A percentile compares a stretch with the other conserved stretches of the same genome.
Conservation (phyloP, 2,888 invertebrate species). For the Abrostola tripartita region DNA sequence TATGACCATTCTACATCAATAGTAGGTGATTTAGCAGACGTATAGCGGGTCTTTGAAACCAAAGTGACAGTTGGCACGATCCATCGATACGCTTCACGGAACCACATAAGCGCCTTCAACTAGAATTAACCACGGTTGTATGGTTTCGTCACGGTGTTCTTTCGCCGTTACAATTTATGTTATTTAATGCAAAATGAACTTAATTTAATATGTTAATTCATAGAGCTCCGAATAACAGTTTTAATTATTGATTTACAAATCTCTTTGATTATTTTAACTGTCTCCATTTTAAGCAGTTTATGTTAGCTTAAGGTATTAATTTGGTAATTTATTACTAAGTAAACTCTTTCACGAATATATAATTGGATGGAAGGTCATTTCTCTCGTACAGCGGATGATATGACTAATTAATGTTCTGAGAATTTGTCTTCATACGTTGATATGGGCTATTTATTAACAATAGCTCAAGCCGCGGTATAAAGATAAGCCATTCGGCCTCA, state of each 20-base stretch:
- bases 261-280: neutral
- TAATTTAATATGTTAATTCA: slow-evolving; percentile 25
- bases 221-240: slow-evolving; percentile 15
- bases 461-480: too few relatives aligned
- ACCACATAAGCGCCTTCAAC: slow-evolving; percentile 7
- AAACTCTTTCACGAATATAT: too few relatives aligned
- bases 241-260: slow-evolving; percentile 8
- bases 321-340: neutral
- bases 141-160: slow-evolving; percentile 32
- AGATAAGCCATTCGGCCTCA: too few relatives aligned
- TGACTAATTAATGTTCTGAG: too few relatives aligned
- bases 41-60: neutral
- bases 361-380: too few relatives aligned
- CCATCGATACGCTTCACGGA: slow-evolving; percentile 16
- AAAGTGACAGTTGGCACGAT: slow-evolving; percentile 13
- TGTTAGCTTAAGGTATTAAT: neutral
- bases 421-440: too few relatives aligned
- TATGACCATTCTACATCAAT: too few relatives aligned
- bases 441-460: too few relatives aligned
- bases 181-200: slow-evolving; percentile 34
- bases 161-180: slow-evolving; percentile 40
- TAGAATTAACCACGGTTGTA: slow-evolving; percentile 25
- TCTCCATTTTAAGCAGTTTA: neutral
- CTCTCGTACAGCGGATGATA: too few relatives aligned
- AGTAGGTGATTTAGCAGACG: neutral